These are phyloP conservation scores for Pyrrhosoma nymphula DNA, from an alignment of 2,888 invertebrate genomes.

Conservation along the genomic window DNA sequence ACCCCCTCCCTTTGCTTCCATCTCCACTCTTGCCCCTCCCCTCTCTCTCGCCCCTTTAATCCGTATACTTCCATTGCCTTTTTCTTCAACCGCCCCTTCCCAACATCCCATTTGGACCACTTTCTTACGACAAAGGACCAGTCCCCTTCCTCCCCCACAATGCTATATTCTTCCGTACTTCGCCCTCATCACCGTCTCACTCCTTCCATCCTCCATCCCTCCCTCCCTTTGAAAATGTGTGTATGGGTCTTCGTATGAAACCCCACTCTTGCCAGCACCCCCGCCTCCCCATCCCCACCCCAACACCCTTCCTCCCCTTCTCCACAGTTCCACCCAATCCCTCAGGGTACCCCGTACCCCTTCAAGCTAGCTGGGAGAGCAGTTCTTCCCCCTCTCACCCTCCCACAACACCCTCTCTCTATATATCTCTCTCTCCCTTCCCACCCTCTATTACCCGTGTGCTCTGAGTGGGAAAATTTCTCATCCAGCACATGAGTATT, in stretches of 20 bases:
- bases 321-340: neutral
- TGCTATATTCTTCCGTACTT: neutral
- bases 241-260: neutral
- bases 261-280: neutral
- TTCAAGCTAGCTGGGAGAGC: neutral
- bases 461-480: slow-evolving; percentile 54
- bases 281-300: neutral
- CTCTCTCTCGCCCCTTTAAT: neutral
- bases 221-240: neutral
- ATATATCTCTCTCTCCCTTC: neutral
- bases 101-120: neutral
- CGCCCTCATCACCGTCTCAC: neutral
- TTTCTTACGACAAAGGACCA: neutral
- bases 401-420: too few species aligned
- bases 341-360: neutral
- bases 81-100: neutral
- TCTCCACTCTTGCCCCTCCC: neutral
- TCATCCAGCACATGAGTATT: slow-evolving; percentile 51
- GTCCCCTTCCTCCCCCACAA: neutral
- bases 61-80: neutral
- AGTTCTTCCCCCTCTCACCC: neutral
- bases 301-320: too few species aligned
- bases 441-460: slow-evolving; percentile 10
- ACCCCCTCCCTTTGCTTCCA: neutral
- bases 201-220: neutral